Evolutionary conservation across 2,888 invertebrate genomes (phyloP), one percentile per base, ranked within the genome.

Genomic region (Deilephila porcellus): DNA sequence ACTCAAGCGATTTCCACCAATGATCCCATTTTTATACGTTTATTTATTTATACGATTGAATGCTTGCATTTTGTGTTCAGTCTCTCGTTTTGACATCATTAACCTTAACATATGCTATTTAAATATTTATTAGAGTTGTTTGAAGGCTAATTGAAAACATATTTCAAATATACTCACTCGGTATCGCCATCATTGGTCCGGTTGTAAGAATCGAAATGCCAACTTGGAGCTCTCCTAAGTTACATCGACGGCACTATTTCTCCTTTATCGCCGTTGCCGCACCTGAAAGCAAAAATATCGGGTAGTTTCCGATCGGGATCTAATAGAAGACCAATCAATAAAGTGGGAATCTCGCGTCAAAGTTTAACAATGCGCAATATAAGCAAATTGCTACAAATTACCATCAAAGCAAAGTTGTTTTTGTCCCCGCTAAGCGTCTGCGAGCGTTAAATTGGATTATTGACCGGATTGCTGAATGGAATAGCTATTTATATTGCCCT

Each of bases 261-360:
- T 52, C 45, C 52, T 67, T 25, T 67, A 67, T 71, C 63, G 70
- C 74, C 73, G 72, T 45, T 56, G 73, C 72, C 71, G 80, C 76
- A 81, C 76, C 85, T 85, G 83, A 52, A 79, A 76, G 62, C 73
- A 73, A 20, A 32, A 74, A 60, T 20, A 52, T 25, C 6, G 25
- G 62, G 67, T 70, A 75, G 70, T 73, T 53, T 14, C n/a, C 11
- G 11, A 7, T 63, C 34, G 19, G n/a, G 19, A 7, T n/a, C 11
- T 11, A 45, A 45, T 45, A 64, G 11, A 64, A 45, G 3, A 45
- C 14, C 20, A 45, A 64, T 37, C 63, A 37, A 63, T 63, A 63
- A 34, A 19, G 8, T n/a, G 63, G 20, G 63, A n/a, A 63, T 11
- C 20, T 37, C 32, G 37, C 64, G 45, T 20, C 20, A 14, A 64